A percentile compares a stretch with the other conserved stretches of the same genome.
Evolutionary conservation across 2,113 vertebrate genomes (phyloP).

Genomic region (Pelmatolapia mariae): DNA sequence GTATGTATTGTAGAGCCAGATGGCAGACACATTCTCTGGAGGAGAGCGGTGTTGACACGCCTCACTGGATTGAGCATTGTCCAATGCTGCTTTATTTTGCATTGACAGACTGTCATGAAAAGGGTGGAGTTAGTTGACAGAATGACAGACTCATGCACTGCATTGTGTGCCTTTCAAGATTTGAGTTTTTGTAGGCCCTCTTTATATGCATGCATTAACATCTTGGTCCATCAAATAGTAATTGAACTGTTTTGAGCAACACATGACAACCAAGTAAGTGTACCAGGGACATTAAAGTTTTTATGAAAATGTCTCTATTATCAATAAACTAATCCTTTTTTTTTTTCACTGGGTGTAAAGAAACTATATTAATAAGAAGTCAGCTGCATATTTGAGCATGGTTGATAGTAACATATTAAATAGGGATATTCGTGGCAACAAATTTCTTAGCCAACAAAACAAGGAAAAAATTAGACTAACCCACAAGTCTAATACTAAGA

Average conservation of each 20-base stretch:
- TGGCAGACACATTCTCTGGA: constrained; percentile 1
- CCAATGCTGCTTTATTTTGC: constrained; percentile 3
- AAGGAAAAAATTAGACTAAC: too few relatives aligned
- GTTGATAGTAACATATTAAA: not conserved
- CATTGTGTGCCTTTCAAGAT: not conserved
- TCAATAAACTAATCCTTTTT: not conserved
- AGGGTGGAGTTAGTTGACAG: constrained; percentile 31
- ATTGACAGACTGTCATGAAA: constrained; percentile 37
- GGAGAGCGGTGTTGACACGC: constrained; percentile 3
- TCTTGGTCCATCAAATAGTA: not conserved
- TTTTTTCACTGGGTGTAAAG: not conserved
- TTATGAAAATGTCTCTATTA: not conserved
- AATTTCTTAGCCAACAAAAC: too few relatives aligned
- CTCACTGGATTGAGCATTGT: not conserved
- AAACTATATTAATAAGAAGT: not conserved
- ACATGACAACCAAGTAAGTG: not conserved
- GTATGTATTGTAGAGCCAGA: constrained; percentile 28
- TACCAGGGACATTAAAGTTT: not conserved
- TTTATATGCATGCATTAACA: not conserved
- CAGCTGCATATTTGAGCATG: not conserved
- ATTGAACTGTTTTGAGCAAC: not conserved
- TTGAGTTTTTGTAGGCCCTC: not conserved
- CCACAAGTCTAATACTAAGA: too few relatives aligned
- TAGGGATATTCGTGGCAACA: too few relatives aligned
- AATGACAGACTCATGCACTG: constrained; percentile 11